Evolutionary conservation across 2,113 vertebrate genomes (phyloP), one percentile per base, ranked within the genome.

Genomic region (Dipodomys ordii): DNA sequence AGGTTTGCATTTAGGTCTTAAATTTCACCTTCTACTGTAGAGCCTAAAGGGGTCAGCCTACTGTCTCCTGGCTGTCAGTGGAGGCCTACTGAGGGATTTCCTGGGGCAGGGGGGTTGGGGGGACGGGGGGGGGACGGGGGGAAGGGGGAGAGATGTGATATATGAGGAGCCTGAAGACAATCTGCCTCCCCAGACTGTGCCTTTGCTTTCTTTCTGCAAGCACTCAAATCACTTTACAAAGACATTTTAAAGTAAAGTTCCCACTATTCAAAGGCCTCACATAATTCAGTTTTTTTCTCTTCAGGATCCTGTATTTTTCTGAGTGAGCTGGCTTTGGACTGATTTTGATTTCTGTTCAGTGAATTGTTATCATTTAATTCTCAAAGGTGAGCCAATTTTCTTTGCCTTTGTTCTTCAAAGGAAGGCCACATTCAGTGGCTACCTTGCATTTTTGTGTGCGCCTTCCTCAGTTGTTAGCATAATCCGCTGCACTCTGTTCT

Each of bases 341-440:
- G 84, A 92, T 96, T 92, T 94, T 90, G 62, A 94, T 95, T 95
- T 96, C 81, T 46, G 19, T 27, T 84, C 77, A 20, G 53, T 39
- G 80, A 49, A 72, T 93, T 93, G 60, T 94, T 89, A 83, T 49
- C 74, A 65, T 84, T 92, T 93, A 83, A 91, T 93, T 90, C 79
- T 92, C 85, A 53, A 83, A 65, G 64, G 69, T 69, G 81, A 94
- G 62, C 87, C 96, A 65, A 65, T 94, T 93, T 94, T 81, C 95
- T 96, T 71, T 93, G 81, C 95, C 68, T 96, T 93, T 95, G 84
- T 93, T 95, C 95, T 95, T 95, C 94, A 93, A 90, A 96, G 85
- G 68, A 67, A 95, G 90, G 67, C 87, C 35, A 1, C 53, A 4
- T 49, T 72, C 49, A 28, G 60, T 39, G 91, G 87, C 83, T 44